Base-by-base conservation (phyloP, 2,888 invertebrate species). In the Synanthedon formicaeformis region DNA sequence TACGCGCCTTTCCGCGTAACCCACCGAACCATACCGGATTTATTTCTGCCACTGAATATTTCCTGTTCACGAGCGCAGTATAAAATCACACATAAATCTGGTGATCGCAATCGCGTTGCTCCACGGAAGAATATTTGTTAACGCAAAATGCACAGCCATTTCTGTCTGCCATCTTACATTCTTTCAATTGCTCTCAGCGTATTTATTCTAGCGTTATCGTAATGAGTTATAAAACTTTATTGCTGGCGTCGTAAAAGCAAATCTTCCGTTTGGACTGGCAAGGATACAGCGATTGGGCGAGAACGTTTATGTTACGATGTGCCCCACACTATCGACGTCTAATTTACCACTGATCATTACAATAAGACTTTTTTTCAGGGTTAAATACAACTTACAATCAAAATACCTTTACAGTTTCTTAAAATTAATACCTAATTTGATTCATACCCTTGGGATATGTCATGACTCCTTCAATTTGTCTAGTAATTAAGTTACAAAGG, bases 221-320 rank as follows among this genome's bases (percentile, higher is more conserved):
- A 81, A 81, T 81, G 75, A 77, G 67, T 71, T 66, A 66, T 83
- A 78, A 82, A 81, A 73, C 60, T 79, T 81, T 81, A 84, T 75
- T 69, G 67, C 60, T 65, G 52, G 58, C 54, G 60, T 79, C 76
- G 71, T 81, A 79, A 81, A 80, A 71, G 66, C 60, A 64, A 71
- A 73, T 78, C 69, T 69, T 69, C 67, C 57, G 64, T 72, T 71
- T 66, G 69, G 67, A 73, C 64, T 64, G 57, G 58, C 53, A 60
- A 60, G 62, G 66, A 64, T 64, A 61, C 58, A 56, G 62, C 57
- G 63, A 62, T 64, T 67, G 65, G 61, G 65, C 67, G 68, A 68
- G 58, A 66, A 63, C 62, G 57, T 64, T 56, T 62, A 58, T 62
- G 66, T 62, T 64, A 65, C 60, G 62, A 68, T 56, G 66, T 63